These are phyloP conservation scores for Aramus guarauna DNA, from an alignment of 2,113 vertebrate species.

Conservation along the genomic window DNA sequence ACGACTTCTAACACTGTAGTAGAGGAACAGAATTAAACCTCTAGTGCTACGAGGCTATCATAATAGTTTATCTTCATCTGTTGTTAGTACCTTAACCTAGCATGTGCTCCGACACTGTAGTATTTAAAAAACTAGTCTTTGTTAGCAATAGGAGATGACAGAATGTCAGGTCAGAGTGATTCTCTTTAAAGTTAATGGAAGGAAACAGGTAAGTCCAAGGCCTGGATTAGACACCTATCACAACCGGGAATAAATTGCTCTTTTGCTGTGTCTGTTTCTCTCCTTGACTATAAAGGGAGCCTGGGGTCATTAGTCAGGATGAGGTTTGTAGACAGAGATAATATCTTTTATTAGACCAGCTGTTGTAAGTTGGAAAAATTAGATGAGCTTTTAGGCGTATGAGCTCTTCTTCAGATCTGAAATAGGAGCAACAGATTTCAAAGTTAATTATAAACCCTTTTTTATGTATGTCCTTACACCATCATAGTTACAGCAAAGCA, in stretches of 20 bases:
- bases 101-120: not conserved
- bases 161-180: not conserved
- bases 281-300: not conserved
- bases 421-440: constrained; percentile 40
- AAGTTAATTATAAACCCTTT: constrained; percentile 57
- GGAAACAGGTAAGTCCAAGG: not conserved
- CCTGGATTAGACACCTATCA: not conserved
- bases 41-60: not conserved
- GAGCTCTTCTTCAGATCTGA: constrained; percentile 19
- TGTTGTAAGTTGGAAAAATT: constrained; percentile 43
- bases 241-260: not conserved
- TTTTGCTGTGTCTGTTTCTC: not conserved
- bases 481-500: constrained; percentile 7
- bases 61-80: not conserved
- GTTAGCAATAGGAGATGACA: not conserved
- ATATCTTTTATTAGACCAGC: constrained; percentile 31
- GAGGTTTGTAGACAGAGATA: not conserved
- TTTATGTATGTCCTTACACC: not conserved
- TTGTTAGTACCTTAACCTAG: not conserved
- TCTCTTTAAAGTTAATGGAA: not conserved
- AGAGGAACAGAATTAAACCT: not conserved
- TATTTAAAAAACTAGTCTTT: not conserved
- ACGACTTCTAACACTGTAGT: not conserved
- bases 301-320: not conserved
- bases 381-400: constrained; percentile 1